phyloP scores from a whole-genome alignment of 2,888 invertebrate genomes.

The Isotomurus palustris region DNA sequence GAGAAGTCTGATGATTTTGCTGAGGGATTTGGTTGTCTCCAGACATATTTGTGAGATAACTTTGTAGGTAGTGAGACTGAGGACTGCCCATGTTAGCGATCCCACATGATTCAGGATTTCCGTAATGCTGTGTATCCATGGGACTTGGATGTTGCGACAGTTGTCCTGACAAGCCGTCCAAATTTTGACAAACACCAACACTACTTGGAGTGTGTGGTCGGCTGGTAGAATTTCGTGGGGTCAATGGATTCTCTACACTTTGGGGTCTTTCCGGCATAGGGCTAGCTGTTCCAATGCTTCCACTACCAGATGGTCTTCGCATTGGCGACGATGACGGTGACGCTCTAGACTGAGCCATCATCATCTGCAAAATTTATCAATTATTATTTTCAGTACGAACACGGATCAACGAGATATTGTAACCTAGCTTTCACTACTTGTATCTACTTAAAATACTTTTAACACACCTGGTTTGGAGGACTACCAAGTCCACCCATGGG shows the following conservation, averaged over 20 bases:
- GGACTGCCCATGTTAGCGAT: slow-evolving; percentile 29
- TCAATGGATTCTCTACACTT: slow-evolving; percentile 59
- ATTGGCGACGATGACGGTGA: slow-evolving; percentile 46
- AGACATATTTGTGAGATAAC: slow-evolving; percentile 1
- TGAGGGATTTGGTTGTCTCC: not conserved
- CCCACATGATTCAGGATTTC: slow-evolving; percentile 5
- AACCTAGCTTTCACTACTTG: not conserved
- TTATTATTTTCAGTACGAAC: not conserved
- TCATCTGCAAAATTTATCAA: slow-evolving; percentile 11
- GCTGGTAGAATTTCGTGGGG: slow-evolving; percentile 50
- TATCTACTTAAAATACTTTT: too few species aligned
- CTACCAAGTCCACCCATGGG: slow-evolving; percentile 42
- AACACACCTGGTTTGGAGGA: slow-evolving; percentile 42
- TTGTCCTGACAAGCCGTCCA: slow-evolving; percentile 31
- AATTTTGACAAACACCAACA: slow-evolving; percentile 7
- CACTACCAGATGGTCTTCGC: slow-evolving; percentile 54
- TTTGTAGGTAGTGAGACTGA: slow-evolving; percentile 7
- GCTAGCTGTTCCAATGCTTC: slow-evolving; percentile 51
- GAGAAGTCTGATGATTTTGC: too few species aligned
- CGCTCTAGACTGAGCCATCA: slow-evolving; percentile 40
- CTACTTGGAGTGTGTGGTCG: slow-evolving; percentile 42
- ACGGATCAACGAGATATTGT: not conserved
- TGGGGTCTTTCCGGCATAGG: slow-evolving; percentile 59
- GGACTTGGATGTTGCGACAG: slow-evolving; percentile 41
- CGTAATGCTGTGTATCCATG: slow-evolving; percentile 7